phyloP scores from a whole-genome alignment of 2,888 invertebrate species.

The Acanthosepion esculentum region DNA sequence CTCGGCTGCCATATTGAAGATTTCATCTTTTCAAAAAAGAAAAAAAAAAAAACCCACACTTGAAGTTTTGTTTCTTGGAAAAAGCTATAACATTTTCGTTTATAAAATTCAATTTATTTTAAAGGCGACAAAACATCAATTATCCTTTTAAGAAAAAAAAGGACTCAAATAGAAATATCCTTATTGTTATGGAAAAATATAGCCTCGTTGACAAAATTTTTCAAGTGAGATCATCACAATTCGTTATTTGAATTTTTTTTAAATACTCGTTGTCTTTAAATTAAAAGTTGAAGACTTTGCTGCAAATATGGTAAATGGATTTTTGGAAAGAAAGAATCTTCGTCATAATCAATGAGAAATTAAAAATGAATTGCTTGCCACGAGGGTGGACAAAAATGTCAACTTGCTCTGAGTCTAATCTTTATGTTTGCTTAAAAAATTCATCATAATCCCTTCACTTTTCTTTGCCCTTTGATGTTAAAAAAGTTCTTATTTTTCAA shows the following conservation, averaged over 20 bases:
- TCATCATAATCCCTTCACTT: background rate
- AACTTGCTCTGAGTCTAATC: too few relatives aligned
- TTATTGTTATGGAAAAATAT: background rate
- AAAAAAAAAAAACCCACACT: background rate
- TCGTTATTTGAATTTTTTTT: background rate
- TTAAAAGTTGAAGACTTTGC: background rate
- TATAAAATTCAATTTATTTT: too few relatives aligned
- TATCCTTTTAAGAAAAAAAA: background rate
- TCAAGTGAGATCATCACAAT: background rate
- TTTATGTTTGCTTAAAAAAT: too few relatives aligned
- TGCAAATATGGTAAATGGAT: background rate
- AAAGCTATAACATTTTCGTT: too few relatives aligned
- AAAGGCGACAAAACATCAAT: too few relatives aligned
- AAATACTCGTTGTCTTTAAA: background rate
- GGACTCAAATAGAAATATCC: background rate
- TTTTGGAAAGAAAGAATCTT: background rate
- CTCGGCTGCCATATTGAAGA: conserved; percentile 9
- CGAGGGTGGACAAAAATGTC: background rate
- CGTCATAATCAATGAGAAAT: background rate
- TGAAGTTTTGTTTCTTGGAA: too few relatives aligned
- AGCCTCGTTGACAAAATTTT: background rate
- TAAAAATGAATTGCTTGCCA: background rate
- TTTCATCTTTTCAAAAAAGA: background rate
- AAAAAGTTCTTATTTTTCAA: background rate
- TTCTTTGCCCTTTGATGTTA: background rate